Evolutionary conservation across 37 sponge, comb jelly and placozoan genomes (phyloP).

Genomic region (Eunapius fragilis): DNA sequence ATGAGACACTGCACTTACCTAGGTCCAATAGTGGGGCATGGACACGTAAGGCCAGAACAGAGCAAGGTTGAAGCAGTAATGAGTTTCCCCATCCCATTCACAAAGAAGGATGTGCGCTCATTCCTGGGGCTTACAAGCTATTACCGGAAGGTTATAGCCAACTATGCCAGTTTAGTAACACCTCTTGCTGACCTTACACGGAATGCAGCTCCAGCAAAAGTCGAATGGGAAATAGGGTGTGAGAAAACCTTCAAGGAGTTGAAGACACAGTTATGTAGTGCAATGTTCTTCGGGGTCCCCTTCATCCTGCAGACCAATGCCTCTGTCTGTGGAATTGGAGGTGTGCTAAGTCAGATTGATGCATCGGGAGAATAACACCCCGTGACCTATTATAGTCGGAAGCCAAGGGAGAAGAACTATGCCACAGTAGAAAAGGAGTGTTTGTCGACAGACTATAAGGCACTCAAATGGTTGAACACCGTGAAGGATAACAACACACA

Average conservation of each 20-base stretch:
- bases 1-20: too few relatives aligned
- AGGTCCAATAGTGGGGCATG: constrained; percentile 53
- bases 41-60: constrained; percentile 38
- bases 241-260: constrained; percentile 31
- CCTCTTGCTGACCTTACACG: constrained; percentile 45
- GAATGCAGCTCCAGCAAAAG: constrained; percentile 18
- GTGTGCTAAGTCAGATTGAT: constrained; percentile 49
- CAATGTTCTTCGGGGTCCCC: constrained; percentile 27
- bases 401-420: constrained; percentile 40
- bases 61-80: constrained; percentile 47
- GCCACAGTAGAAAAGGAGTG: constrained; percentile 62
- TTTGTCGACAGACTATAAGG: constrained; percentile 54
- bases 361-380: constrained; percentile 42
- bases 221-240: constrained; percentile 50
- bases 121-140: constrained; percentile 72
- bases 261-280: constrained; percentile 1
- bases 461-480: constrained; percentile 26
- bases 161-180: too few relatives aligned
- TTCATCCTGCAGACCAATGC: constrained; percentile 63
- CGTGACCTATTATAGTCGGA: constrained; percentile 47
- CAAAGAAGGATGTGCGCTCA: constrained; percentile 60
- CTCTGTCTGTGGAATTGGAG: too few relatives aligned
- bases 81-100: constrained; percentile 31
- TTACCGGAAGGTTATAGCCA: constrained; percentile 58
- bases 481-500: constrained; percentile 33